Evolutionary conservation across 2,113 vertebrate genomes (phyloP).

Genomic region (Varanus salvator): DNA sequence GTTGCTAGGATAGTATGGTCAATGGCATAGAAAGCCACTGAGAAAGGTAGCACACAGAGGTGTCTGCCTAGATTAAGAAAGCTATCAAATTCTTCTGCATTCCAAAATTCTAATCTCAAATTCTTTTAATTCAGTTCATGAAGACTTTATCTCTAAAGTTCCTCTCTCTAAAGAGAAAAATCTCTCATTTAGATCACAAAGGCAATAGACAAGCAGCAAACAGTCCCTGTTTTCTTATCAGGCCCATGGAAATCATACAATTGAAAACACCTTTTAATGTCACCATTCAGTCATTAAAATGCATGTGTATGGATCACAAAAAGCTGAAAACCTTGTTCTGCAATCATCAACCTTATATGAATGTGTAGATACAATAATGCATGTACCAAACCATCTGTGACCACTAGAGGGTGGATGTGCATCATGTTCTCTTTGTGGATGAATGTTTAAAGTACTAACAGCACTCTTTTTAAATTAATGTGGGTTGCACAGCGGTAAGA

Average conservation of each 20-base stretch:
- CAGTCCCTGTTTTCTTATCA: background rate
- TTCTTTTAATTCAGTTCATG: too few relatives aligned
- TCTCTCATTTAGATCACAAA: background rate
- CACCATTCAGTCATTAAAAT: background rate
- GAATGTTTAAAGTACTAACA: background rate
- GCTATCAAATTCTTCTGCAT: too few relatives aligned
- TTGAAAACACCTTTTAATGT: background rate
- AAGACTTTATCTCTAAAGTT: too few relatives aligned
- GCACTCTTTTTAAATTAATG: background rate
- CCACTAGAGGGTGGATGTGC: conserved; percentile 63
- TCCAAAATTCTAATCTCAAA: too few relatives aligned
- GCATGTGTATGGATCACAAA: background rate
- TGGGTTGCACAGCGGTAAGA: background rate
- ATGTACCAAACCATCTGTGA: background rate
- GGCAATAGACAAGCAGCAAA: background rate
- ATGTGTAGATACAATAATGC: background rate
- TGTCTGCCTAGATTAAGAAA: too few relatives aligned
- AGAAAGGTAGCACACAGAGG: too few relatives aligned
- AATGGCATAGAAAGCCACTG: too few relatives aligned
- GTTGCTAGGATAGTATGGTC: too few relatives aligned
- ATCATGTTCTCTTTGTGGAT: background rate
- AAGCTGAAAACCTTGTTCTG: background rate
- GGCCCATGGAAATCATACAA: background rate
- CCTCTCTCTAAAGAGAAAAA: too few relatives aligned
- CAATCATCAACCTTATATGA: background rate